These are phyloP conservation scores for Microcebus lehilahytsara DNA, from an alignment of 2,113 vertebrate species.

Conservation along the genomic window DNA sequence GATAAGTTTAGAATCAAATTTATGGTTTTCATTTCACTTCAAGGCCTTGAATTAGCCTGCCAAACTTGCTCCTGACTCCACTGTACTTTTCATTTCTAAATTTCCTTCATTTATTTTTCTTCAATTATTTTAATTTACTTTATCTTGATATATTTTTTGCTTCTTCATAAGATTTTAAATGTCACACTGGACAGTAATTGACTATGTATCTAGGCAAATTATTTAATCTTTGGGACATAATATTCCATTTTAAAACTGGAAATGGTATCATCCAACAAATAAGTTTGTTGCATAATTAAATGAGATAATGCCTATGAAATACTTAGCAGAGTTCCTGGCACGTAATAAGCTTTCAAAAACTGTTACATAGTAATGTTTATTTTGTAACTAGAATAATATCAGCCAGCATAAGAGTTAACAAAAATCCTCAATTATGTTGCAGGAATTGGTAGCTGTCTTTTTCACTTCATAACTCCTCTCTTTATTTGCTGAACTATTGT, in stretches of 20 bases:
- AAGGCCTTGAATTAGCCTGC: neutral
- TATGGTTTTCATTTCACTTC: neutral
- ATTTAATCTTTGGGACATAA: neutral
- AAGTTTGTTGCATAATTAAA: neutral
- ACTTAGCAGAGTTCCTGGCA: neutral
- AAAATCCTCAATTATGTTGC: constrained; percentile 39
- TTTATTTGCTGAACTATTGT: constrained; percentile 31
- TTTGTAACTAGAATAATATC: neutral
- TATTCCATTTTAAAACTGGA: neutral
- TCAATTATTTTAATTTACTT: neutral
- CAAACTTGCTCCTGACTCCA: neutral
- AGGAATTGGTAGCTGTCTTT: constrained; percentile 17
- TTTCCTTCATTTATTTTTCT: neutral
- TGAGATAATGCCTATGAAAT: neutral
- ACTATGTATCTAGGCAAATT: neutral
- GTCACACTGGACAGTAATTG: neutral
- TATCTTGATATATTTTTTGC: neutral
- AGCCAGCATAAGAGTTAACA: neutral
- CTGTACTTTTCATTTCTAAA: neutral
- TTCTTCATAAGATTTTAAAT: neutral
- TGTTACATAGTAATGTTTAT: neutral
- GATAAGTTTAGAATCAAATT: neutral
- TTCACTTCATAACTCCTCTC: constrained; percentile 1
- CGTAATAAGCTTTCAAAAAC: neutral
- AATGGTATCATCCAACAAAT: neutral